Conservation (phyloP, 1,140 invertebrate species). For the Drosophila navojoa region DNA sequence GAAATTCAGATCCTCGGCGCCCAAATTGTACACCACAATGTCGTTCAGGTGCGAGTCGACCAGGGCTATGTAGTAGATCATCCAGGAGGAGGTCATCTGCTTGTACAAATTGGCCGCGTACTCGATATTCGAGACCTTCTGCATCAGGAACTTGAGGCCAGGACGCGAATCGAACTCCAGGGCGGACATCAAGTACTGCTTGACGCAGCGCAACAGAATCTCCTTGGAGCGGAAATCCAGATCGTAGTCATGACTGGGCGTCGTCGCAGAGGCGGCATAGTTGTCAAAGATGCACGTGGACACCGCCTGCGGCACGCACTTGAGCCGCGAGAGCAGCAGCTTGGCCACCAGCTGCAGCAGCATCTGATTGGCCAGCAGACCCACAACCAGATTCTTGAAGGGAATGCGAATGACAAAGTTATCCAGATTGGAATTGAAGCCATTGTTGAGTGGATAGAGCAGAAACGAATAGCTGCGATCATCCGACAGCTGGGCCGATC, state of each 20-base stretch:
- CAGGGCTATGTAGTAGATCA: slow-evolving; percentile 93
- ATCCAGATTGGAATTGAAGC: slow-evolving; percentile 90
- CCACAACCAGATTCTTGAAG: slow-evolving; percentile 93
- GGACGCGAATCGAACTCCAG: slow-evolving; percentile 94
- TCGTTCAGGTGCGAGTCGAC: slow-evolving; percentile 91
- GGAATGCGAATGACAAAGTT: slow-evolving; percentile 92
- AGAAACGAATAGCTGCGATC: slow-evolving; percentile 95
- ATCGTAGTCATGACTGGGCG: slow-evolving; percentile 85
- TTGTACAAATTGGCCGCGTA: slow-evolving; percentile 96
- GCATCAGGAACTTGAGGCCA: slow-evolving; percentile 95
- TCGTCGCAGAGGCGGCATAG: slow-evolving; percentile 83
- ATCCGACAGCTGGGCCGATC: slow-evolving; percentile 85
- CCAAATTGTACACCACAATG: slow-evolving; percentile 86
- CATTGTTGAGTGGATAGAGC: slow-evolving; percentile 91
- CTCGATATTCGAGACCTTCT: slow-evolving; percentile 95
- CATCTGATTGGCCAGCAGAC: slow-evolving; percentile 95
- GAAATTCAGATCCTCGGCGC: slow-evolving; percentile 87
- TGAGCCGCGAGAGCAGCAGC: slow-evolving; percentile 89
- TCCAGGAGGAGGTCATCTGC: slow-evolving; percentile 95
- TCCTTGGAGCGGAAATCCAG: slow-evolving; percentile 84
- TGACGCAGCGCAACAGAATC: slow-evolving; percentile 90
- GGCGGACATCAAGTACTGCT: slow-evolving; percentile 91
- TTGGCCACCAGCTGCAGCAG: slow-evolving; percentile 94
- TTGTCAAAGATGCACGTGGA: slow-evolving; percentile 83
- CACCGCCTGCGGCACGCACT: slow-evolving; percentile 79